Conservation (phyloP, 2,113 vertebrate genomes). For the Sylvicapra grimmia region DNA sequence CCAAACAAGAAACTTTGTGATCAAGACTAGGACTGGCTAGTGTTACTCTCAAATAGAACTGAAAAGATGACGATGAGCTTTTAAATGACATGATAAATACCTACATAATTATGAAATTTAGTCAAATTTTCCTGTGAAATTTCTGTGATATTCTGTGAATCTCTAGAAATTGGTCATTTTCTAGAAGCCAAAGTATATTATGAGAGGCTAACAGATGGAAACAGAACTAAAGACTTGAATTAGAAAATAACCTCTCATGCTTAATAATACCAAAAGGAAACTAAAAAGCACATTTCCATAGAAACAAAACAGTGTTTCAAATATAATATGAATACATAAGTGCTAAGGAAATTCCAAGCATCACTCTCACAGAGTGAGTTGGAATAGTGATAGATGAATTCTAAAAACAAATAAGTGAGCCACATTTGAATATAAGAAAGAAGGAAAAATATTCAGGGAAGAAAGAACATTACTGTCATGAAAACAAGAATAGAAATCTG, state of each 20-base stretch:
- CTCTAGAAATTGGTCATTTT: background rate
- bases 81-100: background rate
- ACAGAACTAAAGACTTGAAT: background rate
- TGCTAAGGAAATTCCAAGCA: background rate
- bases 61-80: background rate
- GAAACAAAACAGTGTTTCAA: background rate
- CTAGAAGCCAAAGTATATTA: background rate
- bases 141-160: background rate
- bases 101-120: background rate
- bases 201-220: background rate
- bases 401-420: background rate
- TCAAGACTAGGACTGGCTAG: background rate
- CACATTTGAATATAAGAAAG: background rate
- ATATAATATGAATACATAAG: background rate
- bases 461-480: background rate
- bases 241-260: background rate
- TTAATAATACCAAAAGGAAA: background rate
- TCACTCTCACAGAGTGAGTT: background rate
- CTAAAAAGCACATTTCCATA: background rate
- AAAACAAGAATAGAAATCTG: background rate
- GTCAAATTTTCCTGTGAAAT: background rate
- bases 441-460: background rate
- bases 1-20: background rate
- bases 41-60: background rate
- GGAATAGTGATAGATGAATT: background rate